These are phyloP conservation scores for Aspiorhynchus laticeps DNA, from an alignment of 2,113 vertebrate species.

Conservation along the genomic window DNA sequence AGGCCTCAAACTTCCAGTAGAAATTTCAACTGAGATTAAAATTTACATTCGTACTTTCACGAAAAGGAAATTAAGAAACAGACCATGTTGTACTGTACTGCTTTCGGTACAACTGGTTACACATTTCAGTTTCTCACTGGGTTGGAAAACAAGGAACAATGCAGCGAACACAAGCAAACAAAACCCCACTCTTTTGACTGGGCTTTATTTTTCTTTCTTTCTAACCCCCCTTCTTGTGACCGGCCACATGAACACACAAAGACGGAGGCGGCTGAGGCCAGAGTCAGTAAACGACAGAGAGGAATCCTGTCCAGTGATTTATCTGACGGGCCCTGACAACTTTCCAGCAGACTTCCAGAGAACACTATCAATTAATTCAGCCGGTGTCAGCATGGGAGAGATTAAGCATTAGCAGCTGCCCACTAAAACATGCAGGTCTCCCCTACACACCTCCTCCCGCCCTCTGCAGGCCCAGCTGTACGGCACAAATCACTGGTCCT, in stretches of 20 bases:
- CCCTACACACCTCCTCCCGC: conserved; percentile 18
- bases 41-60: background rate
- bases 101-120: background rate
- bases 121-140: conserved; percentile 20
- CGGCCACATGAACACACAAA: conserved; percentile 49
- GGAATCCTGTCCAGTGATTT: conserved; percentile 76
- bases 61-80: conserved; percentile 2
- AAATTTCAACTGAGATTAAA: background rate
- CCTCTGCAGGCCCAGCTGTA: conserved; percentile 68
- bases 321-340: conserved; percentile 74
- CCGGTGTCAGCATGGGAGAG: conserved; percentile 75
- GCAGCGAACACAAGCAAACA: background rate
- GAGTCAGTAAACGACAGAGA: conserved; percentile 60
- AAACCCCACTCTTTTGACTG: conserved; percentile 25
- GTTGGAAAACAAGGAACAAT: conserved; percentile 9
- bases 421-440: conserved; percentile 64
- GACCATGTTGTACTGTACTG: background rate
- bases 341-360: conserved; percentile 77
- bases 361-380: conserved; percentile 80
- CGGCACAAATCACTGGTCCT: conserved; percentile 73
- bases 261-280: conserved; percentile 56
- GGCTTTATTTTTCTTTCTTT: conserved; percentile 37
- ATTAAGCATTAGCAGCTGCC: conserved; percentile 81
- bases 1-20: background rate
- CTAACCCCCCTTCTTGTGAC: conserved; percentile 32